Conservation (phyloP, 1,140 invertebrate species). For the Semibalanus balanoides region DNA sequence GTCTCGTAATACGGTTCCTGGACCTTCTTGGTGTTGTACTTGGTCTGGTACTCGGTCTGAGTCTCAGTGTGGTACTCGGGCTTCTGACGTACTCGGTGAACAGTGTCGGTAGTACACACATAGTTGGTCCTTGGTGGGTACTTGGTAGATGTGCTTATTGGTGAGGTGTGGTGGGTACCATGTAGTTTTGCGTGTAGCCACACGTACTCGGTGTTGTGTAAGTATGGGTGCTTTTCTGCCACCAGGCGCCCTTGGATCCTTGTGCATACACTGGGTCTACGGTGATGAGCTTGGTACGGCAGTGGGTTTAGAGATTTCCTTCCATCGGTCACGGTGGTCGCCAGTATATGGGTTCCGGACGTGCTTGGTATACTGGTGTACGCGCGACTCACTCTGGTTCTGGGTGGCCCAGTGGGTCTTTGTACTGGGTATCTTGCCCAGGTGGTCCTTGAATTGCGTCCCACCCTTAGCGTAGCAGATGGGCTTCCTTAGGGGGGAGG, state of each 20-base stretch:
- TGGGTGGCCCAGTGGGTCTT: background rate
- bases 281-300: background rate
- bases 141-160: conserved; percentile 1
- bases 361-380: background rate
- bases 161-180: background rate
- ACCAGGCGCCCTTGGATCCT: background rate
- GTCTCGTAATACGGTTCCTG: background rate
- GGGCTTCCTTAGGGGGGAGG: background rate
- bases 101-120: background rate
- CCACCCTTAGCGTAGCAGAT: background rate
- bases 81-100: background rate
- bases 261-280: background rate
- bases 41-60: background rate
- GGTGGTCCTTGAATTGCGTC: background rate
- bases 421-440: background rate
- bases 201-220: background rate
- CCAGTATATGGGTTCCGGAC: conserved; percentile 19
- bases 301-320: background rate
- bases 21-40: background rate
- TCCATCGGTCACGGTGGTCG: conserved; percentile 20
- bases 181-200: background rate
- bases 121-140: background rate
- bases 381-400: background rate
- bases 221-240: background rate
- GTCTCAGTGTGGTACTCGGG: background rate